Conservation (phyloP, 2,797 vertebrate species). For the Lindbergichthys nudifrons region DNA sequence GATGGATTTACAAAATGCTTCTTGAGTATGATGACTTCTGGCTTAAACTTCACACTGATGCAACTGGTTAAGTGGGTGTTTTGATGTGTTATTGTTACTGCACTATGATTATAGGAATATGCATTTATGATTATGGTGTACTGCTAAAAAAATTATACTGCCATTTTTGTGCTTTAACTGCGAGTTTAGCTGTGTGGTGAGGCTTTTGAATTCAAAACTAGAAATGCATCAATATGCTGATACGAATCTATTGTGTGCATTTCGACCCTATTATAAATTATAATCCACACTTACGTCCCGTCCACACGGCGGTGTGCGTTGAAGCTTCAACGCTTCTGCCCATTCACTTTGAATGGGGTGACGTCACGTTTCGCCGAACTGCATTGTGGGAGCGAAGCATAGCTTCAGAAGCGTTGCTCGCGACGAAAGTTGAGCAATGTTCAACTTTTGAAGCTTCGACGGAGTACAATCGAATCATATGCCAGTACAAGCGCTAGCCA, state of each 20-base stretch:
- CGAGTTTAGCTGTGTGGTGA: neutral
- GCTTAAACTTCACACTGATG: slow-evolving; percentile 2
- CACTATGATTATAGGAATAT: neutral
- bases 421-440: too few relatives aligned
- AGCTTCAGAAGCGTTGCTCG: too few relatives aligned
- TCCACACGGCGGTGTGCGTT: too few relatives aligned
- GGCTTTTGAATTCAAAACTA: neutral
- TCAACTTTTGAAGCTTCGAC: too few relatives aligned
- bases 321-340: too few relatives aligned
- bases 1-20: slow-evolving; percentile 23
- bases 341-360: too few relatives aligned
- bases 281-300: neutral
- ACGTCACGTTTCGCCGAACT: too few relatives aligned
- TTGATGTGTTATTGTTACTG: slow-evolving; percentile 3
- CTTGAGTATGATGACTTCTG: slow-evolving; percentile 13
- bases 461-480: too few relatives aligned
- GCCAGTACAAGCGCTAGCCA: too few relatives aligned
- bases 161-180: neutral
- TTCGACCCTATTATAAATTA: slow-evolving; percentile 10
- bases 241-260: neutral
- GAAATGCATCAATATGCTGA: neutral
- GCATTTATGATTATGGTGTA: neutral
- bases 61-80: neutral
- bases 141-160: neutral
- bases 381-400: too few relatives aligned